Conservation (phyloP, 2,888 invertebrate species). For the Thera britannica region DNA sequence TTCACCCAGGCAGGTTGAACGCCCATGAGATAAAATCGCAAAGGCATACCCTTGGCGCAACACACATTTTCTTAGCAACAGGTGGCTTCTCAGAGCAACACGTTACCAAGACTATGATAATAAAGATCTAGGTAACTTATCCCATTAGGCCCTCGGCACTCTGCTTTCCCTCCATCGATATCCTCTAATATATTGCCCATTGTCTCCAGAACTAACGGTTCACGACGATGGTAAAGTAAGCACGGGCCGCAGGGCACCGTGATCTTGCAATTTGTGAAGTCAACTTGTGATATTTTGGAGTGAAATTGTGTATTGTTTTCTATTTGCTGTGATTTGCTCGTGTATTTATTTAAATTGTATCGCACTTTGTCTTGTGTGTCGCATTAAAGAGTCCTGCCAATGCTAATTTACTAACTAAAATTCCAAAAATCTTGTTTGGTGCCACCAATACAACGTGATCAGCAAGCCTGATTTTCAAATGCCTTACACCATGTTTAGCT, state of each 20-base stretch:
- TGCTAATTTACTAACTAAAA: too few species aligned
- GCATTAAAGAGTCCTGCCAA: not conserved
- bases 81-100: slow-evolving; percentile 17
- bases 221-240: slow-evolving; percentile 12
- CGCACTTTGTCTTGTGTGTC: not conserved
- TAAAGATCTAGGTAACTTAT: slow-evolving; percentile 27
- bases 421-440: too few species aligned
- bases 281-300: slow-evolving; percentile 19
- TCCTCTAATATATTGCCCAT: slow-evolving; percentile 48
- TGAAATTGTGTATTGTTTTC: slow-evolving; percentile 25
- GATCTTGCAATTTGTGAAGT: slow-evolving; percentile 27
- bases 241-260: slow-evolving; percentile 24
- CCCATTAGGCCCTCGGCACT: slow-evolving; percentile 27
- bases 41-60: slow-evolving; percentile 1
- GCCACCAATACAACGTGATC: too few species aligned
- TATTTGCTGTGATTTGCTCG: not conserved
- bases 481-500: too few species aligned
- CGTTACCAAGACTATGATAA: slow-evolving; percentile 8
- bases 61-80: slow-evolving; percentile 12
- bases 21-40: slow-evolving; percentile 4
- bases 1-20: not conserved
- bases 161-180: slow-evolving; percentile 39
- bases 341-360: not conserved
- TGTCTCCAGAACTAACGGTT: slow-evolving; percentile 46
- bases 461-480: too few species aligned